Base-by-base conservation (phyloP, 2,888 invertebrate genomes). In the Spialia ferax region DNA sequence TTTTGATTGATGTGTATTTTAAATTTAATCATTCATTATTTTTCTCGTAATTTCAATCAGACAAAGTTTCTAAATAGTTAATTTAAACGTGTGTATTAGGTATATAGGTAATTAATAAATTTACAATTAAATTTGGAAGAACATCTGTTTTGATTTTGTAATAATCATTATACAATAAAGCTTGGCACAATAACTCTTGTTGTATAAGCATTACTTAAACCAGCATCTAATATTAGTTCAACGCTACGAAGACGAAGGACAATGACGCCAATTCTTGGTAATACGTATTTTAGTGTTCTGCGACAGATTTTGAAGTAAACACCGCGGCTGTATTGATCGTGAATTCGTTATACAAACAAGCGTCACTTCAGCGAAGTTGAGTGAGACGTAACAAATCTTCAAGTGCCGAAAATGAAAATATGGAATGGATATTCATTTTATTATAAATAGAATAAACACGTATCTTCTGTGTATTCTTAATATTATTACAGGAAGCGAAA, bases 301-400 rank as follows among this genome's bases (percentile, higher is more conserved):
- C 59, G 59, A 52, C 65, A 66, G 52, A 66, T 60, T 57, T 66
- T 29, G 65, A 59, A 54, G 65, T 66, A 60, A 66, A 66, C 60
- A 66, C 52, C 50, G 52, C 52, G 50, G 13, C 32, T 8, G 50
- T 66, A 66, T 66, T 66, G 65, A 66, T 66, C 60, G 60, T 60
- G 60, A 66, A 66, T 66, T 66, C 65, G 65, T 66, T 54, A 64
- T 20, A 48, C 56, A 57, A 65, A 65, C 57, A 57, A 65, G 57
- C 57, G 57, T 57, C 57, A 65, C 52, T 60, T 42, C 26, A 48
- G 45, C 13, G 26, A 26, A 59, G 35, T 15, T 42, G 35, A 60
- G 59, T 13, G 56, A 56, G 65, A n/a, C 50, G 60, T 50, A 52
- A 59, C 29, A 42, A 59, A 52, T 54, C 57, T 29, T 60, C 54